phyloP scores from a whole-genome alignment of 2,888 invertebrate species.

The Xanthostigma xanthostigma region DNA sequence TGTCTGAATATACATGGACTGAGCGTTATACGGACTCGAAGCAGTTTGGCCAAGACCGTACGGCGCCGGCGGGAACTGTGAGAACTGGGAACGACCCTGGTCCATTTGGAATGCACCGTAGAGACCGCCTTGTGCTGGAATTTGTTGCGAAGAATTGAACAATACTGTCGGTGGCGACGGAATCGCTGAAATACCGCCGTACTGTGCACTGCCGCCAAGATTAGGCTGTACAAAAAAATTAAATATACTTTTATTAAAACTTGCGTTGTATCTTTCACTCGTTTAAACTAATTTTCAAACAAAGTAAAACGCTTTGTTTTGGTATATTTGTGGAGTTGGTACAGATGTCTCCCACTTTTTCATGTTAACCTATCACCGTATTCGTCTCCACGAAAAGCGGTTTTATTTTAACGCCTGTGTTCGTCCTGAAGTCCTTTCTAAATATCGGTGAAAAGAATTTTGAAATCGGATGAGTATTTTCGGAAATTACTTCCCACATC shows the following conservation, averaged over 20 bases:
- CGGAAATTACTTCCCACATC: too few relatives aligned
- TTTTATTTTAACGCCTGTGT: too few relatives aligned
- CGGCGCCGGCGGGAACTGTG: slow-evolving; percentile 60
- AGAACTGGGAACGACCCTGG: slow-evolving; percentile 58
- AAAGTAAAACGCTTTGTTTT: too few relatives aligned
- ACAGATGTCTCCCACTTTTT: too few relatives aligned
- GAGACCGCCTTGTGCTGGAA: slow-evolving; percentile 56
- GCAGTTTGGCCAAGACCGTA: slow-evolving; percentile 48
- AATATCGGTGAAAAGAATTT: too few relatives aligned
- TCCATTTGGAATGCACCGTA: slow-evolving; percentile 71
- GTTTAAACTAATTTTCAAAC: too few relatives aligned
- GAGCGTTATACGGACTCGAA: slow-evolving; percentile 30
- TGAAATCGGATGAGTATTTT: too few relatives aligned
- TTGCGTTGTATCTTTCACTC: too few relatives aligned
- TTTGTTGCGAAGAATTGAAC: slow-evolving; percentile 60
- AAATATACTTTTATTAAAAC: neutral
- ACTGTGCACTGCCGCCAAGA: slow-evolving; percentile 38
- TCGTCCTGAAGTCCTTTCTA: too few relatives aligned
- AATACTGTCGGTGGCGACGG: slow-evolving; percentile 74
- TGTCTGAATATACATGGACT: slow-evolving; percentile 57
- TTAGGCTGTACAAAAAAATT: slow-evolving; percentile 23
- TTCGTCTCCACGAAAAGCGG: too few relatives aligned
- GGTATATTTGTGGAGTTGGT: too few relatives aligned
- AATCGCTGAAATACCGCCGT: slow-evolving; percentile 67
- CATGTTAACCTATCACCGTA: too few relatives aligned